Evolutionary conservation across 2,888 invertebrate genomes (phyloP), one percentile per base, ranked within the genome.

Genomic region (Drosophila meridiana): DNA sequence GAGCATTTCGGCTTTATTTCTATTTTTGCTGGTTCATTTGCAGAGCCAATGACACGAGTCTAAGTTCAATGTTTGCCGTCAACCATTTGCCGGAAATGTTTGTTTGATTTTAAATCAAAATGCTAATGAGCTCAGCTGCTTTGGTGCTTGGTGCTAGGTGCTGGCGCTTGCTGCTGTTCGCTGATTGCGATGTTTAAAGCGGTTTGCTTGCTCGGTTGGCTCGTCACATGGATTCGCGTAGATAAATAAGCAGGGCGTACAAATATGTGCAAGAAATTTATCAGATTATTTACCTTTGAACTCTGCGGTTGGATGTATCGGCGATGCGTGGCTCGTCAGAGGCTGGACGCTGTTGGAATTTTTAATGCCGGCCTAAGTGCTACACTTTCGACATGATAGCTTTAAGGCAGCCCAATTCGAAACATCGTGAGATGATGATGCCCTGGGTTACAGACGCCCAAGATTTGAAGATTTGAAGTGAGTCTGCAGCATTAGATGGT

Each of bases 281-380:
- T 78, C 53, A 68, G 88, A 84, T 82, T 89, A 65, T 87, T 84
- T 84, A 89, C 90, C 84, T 89, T 84, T 84, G 90, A 89, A 78
- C 90, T 48, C 47, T 38, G 52, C 20, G 75, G 43, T n/a, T 61
- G 67, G 42, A 34, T 68, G 47, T 73, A 55, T 67, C 66, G 61
- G 69, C 48, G 55, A n/a, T 28, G 34, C 59, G 42, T 52, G 42
- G 40, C 56, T 62, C 57, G 56, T 53, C 64, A 43, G 60, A 42
- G 48, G 14, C 40, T 67, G 53, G 43, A 81, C 87, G 87, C 65
- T 40, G 62, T 65, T 72, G 47, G 82, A 84, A 85, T 85, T 69
- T 73, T 48, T 75, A 76, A 81, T 80, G 66, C 38, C 55, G 8
- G 50, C 62, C 82, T 71, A 77, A 80, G 80, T 72, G 73, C 40